A percentile compares a stretch with the other conserved stretches of the same genome.
These are phyloP conservation scores for Eurystomus gularis DNA, from an alignment of 2,113 vertebrate species.

Conservation along the genomic window DNA sequence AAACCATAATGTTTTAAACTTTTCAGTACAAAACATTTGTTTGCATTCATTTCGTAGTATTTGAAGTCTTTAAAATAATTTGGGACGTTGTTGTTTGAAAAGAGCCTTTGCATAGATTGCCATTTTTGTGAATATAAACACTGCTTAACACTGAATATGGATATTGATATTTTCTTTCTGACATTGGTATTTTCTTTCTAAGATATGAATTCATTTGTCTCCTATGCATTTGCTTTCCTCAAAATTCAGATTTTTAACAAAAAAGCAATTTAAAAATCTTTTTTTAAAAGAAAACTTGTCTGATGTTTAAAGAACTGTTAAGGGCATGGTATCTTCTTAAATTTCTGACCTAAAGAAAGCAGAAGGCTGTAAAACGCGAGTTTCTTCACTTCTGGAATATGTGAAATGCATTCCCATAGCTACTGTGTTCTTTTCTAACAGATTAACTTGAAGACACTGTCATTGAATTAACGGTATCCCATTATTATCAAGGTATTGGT, in stretches of 20 bases:
- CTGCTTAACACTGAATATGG: background rate
- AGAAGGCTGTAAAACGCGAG: background rate
- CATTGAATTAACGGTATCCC: conserved; percentile 8
- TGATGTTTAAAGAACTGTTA: background rate
- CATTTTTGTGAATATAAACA: background rate
- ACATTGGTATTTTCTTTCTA: background rate
- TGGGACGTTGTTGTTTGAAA: background rate
- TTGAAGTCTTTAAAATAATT: background rate
- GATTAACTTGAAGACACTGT: background rate
- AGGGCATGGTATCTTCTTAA: background rate
- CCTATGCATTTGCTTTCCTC: background rate
- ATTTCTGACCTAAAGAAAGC: background rate
- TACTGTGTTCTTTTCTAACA: background rate
- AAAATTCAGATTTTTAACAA: background rate
- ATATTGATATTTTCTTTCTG: no score
- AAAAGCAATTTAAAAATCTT: background rate
- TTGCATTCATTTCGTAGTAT: background rate
- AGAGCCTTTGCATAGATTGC: background rate
- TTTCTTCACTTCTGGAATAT: background rate
- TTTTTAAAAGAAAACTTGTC: background rate
- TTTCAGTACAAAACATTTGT: background rate
- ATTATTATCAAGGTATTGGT: conserved; percentile 34
- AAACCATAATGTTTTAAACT: background rate
- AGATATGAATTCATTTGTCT: background rate
- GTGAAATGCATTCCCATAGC: background rate